Evolutionary conservation across 2,888 invertebrate species (phyloP).

Genomic region (Drosophila atroscutellata): DNA sequence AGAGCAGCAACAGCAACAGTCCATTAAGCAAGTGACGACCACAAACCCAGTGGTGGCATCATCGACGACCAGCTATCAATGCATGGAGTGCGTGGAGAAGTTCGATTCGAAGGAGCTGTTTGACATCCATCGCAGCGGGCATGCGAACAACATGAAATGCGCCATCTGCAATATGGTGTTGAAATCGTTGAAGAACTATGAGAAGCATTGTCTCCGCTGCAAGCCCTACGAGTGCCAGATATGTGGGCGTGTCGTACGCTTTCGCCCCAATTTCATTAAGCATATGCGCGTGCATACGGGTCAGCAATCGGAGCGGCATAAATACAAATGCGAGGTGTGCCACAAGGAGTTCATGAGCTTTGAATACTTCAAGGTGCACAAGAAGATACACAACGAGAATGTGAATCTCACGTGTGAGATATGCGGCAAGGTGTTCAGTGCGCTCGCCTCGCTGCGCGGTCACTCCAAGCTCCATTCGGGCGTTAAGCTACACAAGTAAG

Average conservation of each 20-base stretch:
- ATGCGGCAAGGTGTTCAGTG: conserved; percentile 86
- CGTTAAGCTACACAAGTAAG: conserved; percentile 85
- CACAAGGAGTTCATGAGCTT: conserved; percentile 87
- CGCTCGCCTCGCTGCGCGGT: conserved; percentile 83
- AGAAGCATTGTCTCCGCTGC: conserved; percentile 84
- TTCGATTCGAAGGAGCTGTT: conserved; percentile 84
- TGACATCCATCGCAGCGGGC: conserved; percentile 84
- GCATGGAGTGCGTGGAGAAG: conserved; percentile 83
- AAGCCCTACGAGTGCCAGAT: conserved; percentile 85
- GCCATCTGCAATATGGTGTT: conserved; percentile 85
- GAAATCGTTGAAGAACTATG: conserved; percentile 84
- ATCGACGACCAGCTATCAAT: conserved; percentile 78
- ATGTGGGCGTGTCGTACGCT: conserved; percentile 84
- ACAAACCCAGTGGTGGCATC: conserved; percentile 36
- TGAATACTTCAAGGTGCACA: conserved; percentile 87
- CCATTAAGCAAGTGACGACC: conserved; percentile 23
- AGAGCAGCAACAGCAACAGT: conserved; percentile 38
- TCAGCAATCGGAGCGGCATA: conserved; percentile 85
- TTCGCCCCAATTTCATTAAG: conserved; percentile 85
- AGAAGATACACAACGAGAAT: conserved; percentile 87
- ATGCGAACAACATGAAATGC: conserved; percentile 85
- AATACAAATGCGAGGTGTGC: conserved; percentile 86
- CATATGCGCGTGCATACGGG: conserved; percentile 85
- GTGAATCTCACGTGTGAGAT: conserved; percentile 86
- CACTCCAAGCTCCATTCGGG: conserved; percentile 85